A percentile compares a stretch with the other conserved stretches of the same genome.
Conservation (phyloP, 2,113 vertebrate genomes). For the Dipodomys merriami region DNA sequence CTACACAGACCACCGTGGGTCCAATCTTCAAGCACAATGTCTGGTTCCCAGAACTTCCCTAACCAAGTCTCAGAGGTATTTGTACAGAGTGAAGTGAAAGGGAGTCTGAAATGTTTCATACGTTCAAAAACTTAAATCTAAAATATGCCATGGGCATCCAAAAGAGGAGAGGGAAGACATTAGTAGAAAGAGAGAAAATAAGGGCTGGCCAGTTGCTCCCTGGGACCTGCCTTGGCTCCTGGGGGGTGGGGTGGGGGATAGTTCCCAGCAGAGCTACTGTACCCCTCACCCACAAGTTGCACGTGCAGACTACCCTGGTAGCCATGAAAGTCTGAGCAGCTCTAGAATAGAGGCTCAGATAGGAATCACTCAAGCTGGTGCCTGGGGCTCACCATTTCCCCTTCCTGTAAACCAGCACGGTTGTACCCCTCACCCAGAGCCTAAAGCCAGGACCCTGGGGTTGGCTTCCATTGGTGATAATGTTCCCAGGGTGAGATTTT, state of each 20-base stretch:
- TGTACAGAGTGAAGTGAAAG: not conserved
- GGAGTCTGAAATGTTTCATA: not conserved
- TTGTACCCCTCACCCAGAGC: not conserved
- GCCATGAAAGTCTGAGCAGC: not conserved
- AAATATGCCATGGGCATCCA: not conserved
- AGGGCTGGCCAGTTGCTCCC: too few species aligned
- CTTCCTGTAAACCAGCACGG: not conserved
- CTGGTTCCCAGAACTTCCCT: not conserved
- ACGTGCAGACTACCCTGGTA: not conserved
- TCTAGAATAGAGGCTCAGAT: too few species aligned
- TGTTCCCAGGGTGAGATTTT: not conserved
- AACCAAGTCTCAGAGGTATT: not conserved
- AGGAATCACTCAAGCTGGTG: too few species aligned
- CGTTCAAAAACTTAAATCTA: constrained; percentile 21
- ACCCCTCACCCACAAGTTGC: too few species aligned
- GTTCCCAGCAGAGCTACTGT: too few species aligned
- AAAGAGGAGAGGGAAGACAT: not conserved
- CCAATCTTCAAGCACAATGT: not conserved
- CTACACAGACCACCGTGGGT: not conserved
- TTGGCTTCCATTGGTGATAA: too few species aligned
- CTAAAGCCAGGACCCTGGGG: not conserved
- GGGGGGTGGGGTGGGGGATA: too few species aligned
- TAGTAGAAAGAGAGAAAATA: not conserved
- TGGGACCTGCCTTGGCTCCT: too few species aligned
- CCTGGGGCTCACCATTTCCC: too few species aligned